Base-by-base conservation (phyloP, 2,888 invertebrate genomes). In the Neoaliturus tenellus region DNA sequence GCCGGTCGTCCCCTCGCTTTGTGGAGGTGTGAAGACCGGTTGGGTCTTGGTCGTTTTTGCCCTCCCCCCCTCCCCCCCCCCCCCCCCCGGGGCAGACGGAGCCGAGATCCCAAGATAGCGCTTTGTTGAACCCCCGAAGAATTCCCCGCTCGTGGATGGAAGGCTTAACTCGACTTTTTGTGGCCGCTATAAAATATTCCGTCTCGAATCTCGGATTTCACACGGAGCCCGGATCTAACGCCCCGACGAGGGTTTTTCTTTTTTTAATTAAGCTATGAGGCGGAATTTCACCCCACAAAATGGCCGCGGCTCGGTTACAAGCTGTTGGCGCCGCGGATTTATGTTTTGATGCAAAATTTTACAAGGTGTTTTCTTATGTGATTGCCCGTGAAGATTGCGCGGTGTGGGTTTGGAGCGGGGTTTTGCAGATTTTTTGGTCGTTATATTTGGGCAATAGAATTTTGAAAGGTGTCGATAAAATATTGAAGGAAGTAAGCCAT, bases 1-100 rank as follows among this genome's bases (percentile, higher is more conserved):
- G 44, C 44, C 39, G 44, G 20, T 69, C 81, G 14, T 5, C 51
- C 51, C 23, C 55, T 28, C 67, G 81, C 69, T 80, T 80, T 80
- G 39, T 71, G 39, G 67, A 81, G 81, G 81, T 81, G 81, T 81
- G 81, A 81, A 62, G 81, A 75, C 75, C 75, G 75, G 75, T 75
- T 75, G 48, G 41, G 71, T 25, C 71, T 6, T 4, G 10, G 2
- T 44, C 31, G 17, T 39, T 71, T 35, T 23, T 75, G 35, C n/a
- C 33, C 35, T 35, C 33, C 35, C 39, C n/a, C 71, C 35, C 71
- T 20, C 71, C 71, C 39, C 39, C 35, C 71, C n/a, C 35, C 33
- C 12, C 33, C 71, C n/a, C 23, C 3, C 20, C 8, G 20, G 23
- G 51, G 23, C 51, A 23, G 51, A 23, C 20, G 20, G 10, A 31